phyloP scores from a whole-genome alignment of 2,888 invertebrate species.

The Diadegma fenestrale region DNA sequence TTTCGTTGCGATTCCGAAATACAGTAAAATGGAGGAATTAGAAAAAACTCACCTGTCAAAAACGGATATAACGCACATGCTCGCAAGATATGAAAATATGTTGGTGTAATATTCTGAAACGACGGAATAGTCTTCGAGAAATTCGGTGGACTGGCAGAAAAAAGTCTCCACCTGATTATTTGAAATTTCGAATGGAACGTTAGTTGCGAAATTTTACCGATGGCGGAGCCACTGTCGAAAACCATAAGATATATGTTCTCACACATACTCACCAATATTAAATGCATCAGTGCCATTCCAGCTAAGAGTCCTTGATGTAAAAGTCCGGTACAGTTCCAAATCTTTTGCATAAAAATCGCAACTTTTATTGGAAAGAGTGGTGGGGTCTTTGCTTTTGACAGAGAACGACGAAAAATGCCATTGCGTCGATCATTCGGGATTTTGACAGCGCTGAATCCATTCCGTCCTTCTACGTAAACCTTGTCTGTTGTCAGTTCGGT shows the following conservation, averaged over 20 bases:
- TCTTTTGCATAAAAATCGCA: constrained; percentile 80
- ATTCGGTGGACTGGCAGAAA: constrained; percentile 74
- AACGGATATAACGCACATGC: constrained; percentile 77
- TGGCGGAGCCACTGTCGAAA: not conserved
- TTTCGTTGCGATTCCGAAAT: too few species aligned
- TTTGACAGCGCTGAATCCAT: constrained; percentile 81
- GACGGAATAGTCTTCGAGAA: constrained; percentile 74
- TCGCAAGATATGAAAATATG: constrained; percentile 78
- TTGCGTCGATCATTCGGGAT: constrained; percentile 70
- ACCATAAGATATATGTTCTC: not conserved
- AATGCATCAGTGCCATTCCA: constrained; percentile 82
- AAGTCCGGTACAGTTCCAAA: constrained; percentile 78
- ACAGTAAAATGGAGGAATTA: too few species aligned
- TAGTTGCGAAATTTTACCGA: not conserved
- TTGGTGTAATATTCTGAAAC: constrained; percentile 79
- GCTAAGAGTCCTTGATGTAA: constrained; percentile 82
- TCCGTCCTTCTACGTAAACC: constrained; percentile 82
- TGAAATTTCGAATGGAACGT: not conserved
- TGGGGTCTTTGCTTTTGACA: constrained; percentile 23
- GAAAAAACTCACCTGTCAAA: constrained; percentile 78
- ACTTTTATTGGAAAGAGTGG: constrained; percentile 76
- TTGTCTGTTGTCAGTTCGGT: constrained; percentile 80
- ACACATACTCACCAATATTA: constrained; percentile 77
- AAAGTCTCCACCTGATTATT: constrained; percentile 77
- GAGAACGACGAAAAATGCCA: constrained; percentile 46